phyloP scores from a whole-genome alignment of 2,113 vertebrate genomes.

The Pogona vitticeps region DNA sequence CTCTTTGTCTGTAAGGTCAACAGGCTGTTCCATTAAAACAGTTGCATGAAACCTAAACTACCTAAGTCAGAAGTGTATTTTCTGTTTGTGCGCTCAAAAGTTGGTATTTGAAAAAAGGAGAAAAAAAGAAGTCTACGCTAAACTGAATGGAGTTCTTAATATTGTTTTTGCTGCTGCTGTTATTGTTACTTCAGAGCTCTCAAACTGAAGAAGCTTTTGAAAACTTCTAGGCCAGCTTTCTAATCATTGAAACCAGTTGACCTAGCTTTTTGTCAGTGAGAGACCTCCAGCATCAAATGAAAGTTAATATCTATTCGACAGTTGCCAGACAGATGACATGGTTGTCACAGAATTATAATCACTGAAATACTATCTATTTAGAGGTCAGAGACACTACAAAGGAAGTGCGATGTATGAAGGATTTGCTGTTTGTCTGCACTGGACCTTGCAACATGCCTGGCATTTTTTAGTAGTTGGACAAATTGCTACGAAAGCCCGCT shows the following conservation, averaged over 20 bases:
- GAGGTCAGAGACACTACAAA: conserved; percentile 49
- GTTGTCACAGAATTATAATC: conserved; percentile 63
- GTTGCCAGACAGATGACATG: conserved; percentile 65
- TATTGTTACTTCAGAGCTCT: neutral
- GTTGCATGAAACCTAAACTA: conserved; percentile 26
- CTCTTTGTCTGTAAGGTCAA: conserved; percentile 15
- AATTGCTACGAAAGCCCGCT: neutral
- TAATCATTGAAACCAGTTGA: neutral
- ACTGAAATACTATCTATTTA: conserved; percentile 58
- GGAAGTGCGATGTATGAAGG: conserved; percentile 17
- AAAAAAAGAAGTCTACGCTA: neutral
- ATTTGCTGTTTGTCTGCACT: conserved; percentile 13
- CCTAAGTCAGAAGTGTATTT: conserved; percentile 15
- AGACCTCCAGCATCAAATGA: conserved; percentile 39
- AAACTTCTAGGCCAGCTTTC: neutral
- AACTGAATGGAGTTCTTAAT: neutral
- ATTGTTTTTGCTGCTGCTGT: neutral
- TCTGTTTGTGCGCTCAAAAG: neutral
- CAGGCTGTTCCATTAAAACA: neutral
- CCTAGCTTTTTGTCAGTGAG: conserved; percentile 18
- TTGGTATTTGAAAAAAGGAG: conserved; percentile 13
- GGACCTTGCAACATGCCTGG: neutral
- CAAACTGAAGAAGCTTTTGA: neutral
- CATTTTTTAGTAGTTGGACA: neutral
- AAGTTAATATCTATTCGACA: conserved; percentile 14